Evolutionary conservation across 2,888 invertebrate species (phyloP), one percentile per base, ranked within the genome.

Genomic region (Drosophila mulleri): DNA sequence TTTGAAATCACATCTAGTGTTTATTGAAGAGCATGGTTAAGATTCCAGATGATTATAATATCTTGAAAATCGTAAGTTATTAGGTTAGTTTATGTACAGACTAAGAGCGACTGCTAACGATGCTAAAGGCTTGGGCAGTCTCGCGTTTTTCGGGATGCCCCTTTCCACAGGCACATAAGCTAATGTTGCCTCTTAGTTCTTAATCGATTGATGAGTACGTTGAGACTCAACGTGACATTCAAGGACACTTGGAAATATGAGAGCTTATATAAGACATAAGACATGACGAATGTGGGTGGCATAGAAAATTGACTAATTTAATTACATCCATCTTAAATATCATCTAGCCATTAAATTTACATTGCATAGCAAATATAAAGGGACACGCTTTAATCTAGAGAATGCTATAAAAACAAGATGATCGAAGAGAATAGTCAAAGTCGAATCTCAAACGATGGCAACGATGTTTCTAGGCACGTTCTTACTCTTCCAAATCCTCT

Each of bases 391-490:
- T 35, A 20, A 26, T 26, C 26, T 5, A 26, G 26, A 3, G 26
- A 35, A 35, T 9, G 20, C 32, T 52, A 52, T 35, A 52, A 52
- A 52, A 52, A 20, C 32, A 52, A 50, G 20, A 35, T 18, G 35
- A 35, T 18, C 18, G 20, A 14, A 20, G 14, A 20, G 14, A n/a
- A 48, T 12, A 29, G 3, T 18, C 3, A 1, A 18, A 50, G 32
- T 67, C 7, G 0, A 12, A 8, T 11, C 16, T 9, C 18, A 11
- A 20, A 14, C 18, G 3, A 23, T 16, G 44, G 35, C 18, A 6
- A 69, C 52, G 35, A 68, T 68, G 67, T 29, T 26, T 12, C 39
- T 44, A 8, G 1, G 2, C 18, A 45, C 26, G n/a, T 11, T 11
- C 14, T 14, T 39, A 32, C 1, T 69, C 11, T 32, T 67, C 7